A percentile compares a stretch with the other conserved stretches of the same genome.
Conservation (phyloP, 1,140 invertebrate genomes). For the Hyles vespertilio region DNA sequence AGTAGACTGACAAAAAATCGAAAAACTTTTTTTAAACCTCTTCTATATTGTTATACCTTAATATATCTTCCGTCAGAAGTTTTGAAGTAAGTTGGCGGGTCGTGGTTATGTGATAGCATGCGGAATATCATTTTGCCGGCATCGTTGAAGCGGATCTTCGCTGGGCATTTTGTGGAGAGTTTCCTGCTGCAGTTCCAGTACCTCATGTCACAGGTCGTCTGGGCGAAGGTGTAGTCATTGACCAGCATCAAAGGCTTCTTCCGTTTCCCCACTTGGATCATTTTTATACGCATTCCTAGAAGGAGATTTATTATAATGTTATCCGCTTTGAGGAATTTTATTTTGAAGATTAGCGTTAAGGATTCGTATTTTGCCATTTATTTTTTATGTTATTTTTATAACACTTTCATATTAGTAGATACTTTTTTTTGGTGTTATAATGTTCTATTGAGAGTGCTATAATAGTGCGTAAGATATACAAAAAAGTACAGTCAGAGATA, state of each 20-base stretch:
- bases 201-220: conserved; percentile 41
- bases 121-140: conserved; percentile 27
- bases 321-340: too few species aligned
- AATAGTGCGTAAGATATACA: too few species aligned
- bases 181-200: conserved; percentile 56
- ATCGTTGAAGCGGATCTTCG: conserved; percentile 38
- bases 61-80: conserved; percentile 28
- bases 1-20: too few species aligned
- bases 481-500: too few species aligned
- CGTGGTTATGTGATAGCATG: conserved; percentile 38
- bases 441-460: too few species aligned
- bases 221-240: conserved; percentile 38
- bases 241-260: conserved; percentile 38
- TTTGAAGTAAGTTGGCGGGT: conserved; percentile 26
- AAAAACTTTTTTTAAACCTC: too few species aligned
- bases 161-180: conserved; percentile 30
- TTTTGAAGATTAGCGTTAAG: too few species aligned
- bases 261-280: conserved; percentile 25
- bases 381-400: too few species aligned
- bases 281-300: conserved; percentile 9
- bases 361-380: too few species aligned
- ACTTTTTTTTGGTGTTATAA: too few species aligned
- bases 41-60: conserved; percentile 17
- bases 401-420: too few species aligned
- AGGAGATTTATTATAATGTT: too few species aligned